phyloP scores from a whole-genome alignment of 2,797 vertebrate genomes.

The Rhynchonycteris naso region DNA sequence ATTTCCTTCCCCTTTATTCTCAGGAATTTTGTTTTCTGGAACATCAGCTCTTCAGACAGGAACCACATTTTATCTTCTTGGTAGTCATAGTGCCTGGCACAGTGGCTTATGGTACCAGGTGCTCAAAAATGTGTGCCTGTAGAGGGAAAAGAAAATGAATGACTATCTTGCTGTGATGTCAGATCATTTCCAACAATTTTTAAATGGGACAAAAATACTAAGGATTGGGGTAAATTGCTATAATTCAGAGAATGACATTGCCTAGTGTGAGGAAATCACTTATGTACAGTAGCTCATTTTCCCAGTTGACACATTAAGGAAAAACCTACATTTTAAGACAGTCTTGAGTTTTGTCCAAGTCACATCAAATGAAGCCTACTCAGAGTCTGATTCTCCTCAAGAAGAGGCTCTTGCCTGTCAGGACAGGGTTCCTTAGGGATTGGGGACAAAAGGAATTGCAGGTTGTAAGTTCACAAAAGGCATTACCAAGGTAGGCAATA shows the following conservation, averaged over 20 bases:
- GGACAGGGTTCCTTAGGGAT: not conserved
- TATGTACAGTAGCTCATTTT: not conserved
- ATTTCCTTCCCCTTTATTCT: not conserved
- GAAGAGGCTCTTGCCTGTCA: not conserved
- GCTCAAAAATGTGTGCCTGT: not conserved
- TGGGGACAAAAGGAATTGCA: not conserved
- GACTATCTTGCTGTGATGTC: not conserved
- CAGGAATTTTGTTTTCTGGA: not conserved
- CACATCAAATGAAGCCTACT: not conserved
- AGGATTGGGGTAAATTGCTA: not conserved
- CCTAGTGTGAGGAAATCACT: not conserved
- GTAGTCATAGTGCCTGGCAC: not conserved
- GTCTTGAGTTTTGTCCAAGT: not conserved
- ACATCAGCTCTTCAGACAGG: not conserved
- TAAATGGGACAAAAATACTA: constrained; percentile 33
- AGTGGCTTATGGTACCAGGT: not conserved
- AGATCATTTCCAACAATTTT: not conserved
- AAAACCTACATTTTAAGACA: constrained; percentile 27
- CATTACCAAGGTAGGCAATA: not conserved
- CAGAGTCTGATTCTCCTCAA: not conserved
- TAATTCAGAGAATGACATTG: not conserved
- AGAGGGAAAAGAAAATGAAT: not conserved
- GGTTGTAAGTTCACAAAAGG: not conserved
- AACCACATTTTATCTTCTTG: not conserved
- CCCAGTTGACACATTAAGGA: not conserved